Conservation (phyloP, 1,140 invertebrate genomes). For the Limonius californicus region DNA sequence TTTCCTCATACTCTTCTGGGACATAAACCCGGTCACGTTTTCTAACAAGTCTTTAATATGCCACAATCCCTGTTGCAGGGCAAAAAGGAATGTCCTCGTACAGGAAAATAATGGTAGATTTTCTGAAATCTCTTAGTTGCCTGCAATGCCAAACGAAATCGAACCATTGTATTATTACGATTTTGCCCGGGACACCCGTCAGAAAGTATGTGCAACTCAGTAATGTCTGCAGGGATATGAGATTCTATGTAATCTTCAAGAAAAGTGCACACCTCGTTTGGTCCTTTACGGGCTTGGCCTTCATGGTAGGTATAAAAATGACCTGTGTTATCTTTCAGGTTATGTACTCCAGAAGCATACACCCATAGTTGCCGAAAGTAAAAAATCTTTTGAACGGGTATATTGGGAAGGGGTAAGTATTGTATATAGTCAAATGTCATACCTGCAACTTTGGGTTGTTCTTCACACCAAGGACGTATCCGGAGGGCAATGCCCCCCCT, state of each 20-base stretch:
- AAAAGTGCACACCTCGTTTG: too few relatives aligned
- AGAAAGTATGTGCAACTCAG: neutral
- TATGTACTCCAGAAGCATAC: slow-evolving; percentile 30
- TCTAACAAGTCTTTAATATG: slow-evolving; percentile 33
- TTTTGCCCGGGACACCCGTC: slow-evolving; percentile 5
- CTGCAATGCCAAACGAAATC: slow-evolving; percentile 26
- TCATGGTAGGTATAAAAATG: slow-evolving; percentile 3
- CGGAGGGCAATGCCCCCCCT: too few relatives aligned
- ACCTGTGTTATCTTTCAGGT: slow-evolving; percentile 16
- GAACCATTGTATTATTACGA: slow-evolving; percentile 22
- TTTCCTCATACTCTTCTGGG: slow-evolving; percentile 28
- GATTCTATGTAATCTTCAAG: neutral
- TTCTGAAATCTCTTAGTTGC: slow-evolving; percentile 27
- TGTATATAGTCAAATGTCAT: slow-evolving; percentile 29
- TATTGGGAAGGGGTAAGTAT: slow-evolving; percentile 30
- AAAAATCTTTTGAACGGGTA: slow-evolving; percentile 37
- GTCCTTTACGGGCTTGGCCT: neutral
- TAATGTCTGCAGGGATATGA: neutral
- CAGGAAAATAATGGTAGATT: slow-evolving; percentile 38
- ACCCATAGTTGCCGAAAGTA: slow-evolving; percentile 30
- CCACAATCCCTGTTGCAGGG: slow-evolving; percentile 41
- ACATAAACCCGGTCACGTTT: slow-evolving; percentile 33
- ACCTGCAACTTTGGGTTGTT: slow-evolving; percentile 17
- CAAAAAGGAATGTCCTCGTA: slow-evolving; percentile 41
- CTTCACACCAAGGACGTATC: too few relatives aligned